A percentile compares a stretch with the other conserved stretches of the same genome.
Evolutionary conservation across 37 sponge, comb jelly and placozoan species (phyloP).

Genomic region (Dysidea cf. avara): DNA sequence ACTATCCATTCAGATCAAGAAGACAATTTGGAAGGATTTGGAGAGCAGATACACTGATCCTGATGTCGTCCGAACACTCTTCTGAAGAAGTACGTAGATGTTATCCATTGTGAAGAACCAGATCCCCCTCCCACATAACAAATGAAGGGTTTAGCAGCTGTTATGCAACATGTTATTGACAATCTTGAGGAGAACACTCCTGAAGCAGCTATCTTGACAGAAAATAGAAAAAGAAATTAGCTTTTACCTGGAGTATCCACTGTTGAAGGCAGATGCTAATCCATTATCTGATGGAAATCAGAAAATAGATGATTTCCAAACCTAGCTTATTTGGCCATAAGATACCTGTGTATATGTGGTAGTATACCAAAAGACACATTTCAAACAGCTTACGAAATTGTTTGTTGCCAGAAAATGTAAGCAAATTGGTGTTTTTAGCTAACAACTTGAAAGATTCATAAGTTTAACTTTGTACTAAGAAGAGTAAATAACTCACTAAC

Average conservation of each 20-base stretch:
- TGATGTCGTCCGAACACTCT: too few relatives aligned
- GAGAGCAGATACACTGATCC: conserved; percentile 11
- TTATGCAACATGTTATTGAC: conserved; percentile 19
- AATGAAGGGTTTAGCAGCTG: conserved; percentile 40
- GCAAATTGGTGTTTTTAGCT: too few relatives aligned
- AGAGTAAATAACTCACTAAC: too few relatives aligned
- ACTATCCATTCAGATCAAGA: conserved; percentile 16
- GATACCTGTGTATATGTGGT: conserved; percentile 12
- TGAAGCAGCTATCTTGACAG: conserved; percentile 11
- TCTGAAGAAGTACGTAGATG: too few relatives aligned
- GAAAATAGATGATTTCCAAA: conserved; percentile 16
- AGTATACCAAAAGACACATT: too few relatives aligned
- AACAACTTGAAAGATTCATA: too few relatives aligned
- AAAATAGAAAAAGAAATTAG: not conserved
- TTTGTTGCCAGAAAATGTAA: too few relatives aligned
- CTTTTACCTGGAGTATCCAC: conserved; percentile 25
- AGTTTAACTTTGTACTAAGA: too few relatives aligned
- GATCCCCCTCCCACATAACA: conserved; percentile 11
- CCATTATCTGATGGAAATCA: conserved; percentile 10
- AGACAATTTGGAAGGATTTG: conserved; percentile 20
- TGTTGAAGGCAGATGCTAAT: not conserved
- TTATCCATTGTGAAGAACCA: too few relatives aligned
- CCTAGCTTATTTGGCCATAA: conserved; percentile 9
- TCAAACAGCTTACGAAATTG: too few relatives aligned
- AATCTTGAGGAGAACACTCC: conserved; percentile 18